Evolutionary conservation across 2,113 vertebrate genomes (phyloP).

Genomic region (Hippoglossus stenolepis): DNA sequence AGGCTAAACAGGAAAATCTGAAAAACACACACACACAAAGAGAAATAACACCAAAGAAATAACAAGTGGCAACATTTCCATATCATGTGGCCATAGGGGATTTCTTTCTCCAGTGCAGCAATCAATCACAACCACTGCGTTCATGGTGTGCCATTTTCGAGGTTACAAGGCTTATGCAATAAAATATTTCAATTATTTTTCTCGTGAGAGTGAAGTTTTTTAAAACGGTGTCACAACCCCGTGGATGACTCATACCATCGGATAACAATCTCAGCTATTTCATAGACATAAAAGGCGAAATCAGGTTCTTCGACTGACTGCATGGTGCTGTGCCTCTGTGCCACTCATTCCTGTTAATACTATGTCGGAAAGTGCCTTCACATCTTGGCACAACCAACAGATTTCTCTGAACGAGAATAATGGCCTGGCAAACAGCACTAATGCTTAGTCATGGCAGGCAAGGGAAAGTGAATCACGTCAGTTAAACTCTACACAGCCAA

Average conservation of each 20-base stretch:
- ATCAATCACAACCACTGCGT: too few species aligned
- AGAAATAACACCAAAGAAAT: background rate
- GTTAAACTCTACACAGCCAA: too few species aligned
- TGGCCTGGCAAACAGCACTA: background rate
- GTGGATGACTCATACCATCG: background rate
- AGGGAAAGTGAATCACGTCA: background rate
- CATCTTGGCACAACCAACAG: background rate
- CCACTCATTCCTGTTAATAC: background rate
- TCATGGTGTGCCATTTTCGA: too few species aligned
- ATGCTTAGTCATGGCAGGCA: background rate
- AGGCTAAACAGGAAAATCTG: too few species aligned
- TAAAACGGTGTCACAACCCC: background rate
- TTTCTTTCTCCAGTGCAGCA: too few species aligned
- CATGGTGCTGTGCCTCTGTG: background rate
- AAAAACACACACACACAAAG: too few species aligned
- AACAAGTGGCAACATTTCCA: too few species aligned
- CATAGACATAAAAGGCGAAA: background rate
- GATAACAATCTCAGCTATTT: background rate
- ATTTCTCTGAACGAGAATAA: background rate
- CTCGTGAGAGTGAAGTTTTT: too few species aligned
- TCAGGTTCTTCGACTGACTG: background rate
- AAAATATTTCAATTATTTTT: too few species aligned
- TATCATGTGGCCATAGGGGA: too few species aligned
- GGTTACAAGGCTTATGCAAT: too few species aligned
- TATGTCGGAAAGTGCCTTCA: background rate